phyloP scores from a whole-genome alignment of 2,888 invertebrate species.

The Drosophila subquinaria region DNA sequence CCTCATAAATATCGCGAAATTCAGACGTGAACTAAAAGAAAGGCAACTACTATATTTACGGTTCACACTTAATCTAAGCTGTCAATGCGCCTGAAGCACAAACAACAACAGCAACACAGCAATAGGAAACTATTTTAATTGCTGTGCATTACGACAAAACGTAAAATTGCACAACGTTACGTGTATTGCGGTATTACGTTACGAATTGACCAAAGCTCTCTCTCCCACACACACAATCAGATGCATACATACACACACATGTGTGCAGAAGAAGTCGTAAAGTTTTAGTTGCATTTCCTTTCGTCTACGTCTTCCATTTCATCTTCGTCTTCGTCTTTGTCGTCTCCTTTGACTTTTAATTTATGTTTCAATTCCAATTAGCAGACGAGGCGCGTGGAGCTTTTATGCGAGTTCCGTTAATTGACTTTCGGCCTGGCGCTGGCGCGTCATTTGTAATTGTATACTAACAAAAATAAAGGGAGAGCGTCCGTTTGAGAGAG shows the following conservation, averaged over 20 bases:
- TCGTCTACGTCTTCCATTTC: constrained; percentile 46
- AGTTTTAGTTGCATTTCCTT: constrained; percentile 74
- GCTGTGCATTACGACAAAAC: constrained; percentile 63
- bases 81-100: constrained; percentile 64
- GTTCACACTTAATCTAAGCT: constrained; percentile 84
- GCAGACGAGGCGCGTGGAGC: constrained; percentile 75
- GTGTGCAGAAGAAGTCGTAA: constrained; percentile 64
- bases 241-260: constrained; percentile 8
- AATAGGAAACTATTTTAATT: constrained; percentile 61
- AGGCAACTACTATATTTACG: constrained; percentile 73
- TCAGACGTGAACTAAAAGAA: constrained; percentile 32
- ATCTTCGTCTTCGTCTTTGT: constrained; percentile 49
- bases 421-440: constrained; percentile 77
- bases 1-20: constrained; percentile 66
- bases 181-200: constrained; percentile 51
- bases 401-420: constrained; percentile 73
- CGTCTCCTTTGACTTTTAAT: constrained; percentile 84
- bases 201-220: constrained; percentile 44
- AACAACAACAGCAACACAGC: constrained; percentile 21
- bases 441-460: constrained; percentile 80
- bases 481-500: neutral
- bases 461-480: constrained; percentile 41
- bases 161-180: constrained; percentile 63
- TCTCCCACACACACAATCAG: constrained; percentile 2
- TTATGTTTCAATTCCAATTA: constrained; percentile 86